A percentile compares a stretch with the other conserved stretches of the same genome.
phyloP scores from a whole-genome alignment of 2,797 vertebrate genomes.

The Pseudocheirus occidentalis region DNA sequence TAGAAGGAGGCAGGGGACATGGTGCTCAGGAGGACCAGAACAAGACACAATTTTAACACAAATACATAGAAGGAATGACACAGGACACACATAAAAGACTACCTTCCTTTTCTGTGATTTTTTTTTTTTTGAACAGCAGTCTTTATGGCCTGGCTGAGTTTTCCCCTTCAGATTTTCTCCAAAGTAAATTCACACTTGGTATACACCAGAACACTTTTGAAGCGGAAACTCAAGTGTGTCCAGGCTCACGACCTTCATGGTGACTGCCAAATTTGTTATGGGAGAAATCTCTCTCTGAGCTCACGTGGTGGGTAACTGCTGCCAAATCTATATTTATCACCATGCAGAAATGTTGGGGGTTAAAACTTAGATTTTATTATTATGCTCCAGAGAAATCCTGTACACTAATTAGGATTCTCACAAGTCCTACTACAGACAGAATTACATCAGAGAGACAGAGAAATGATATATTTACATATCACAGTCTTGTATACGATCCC shows the following conservation, averaged over 20 bases:
- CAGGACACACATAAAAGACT: background rate
- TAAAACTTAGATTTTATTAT: background rate
- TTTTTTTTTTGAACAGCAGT: background rate
- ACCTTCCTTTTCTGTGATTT: background rate
- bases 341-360: background rate
- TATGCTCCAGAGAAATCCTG: background rate
- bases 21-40: background rate
- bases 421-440: background rate
- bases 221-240: background rate
- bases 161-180: background rate
- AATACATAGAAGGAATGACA: background rate
- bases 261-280: background rate
- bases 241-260: background rate
- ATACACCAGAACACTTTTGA: background rate
- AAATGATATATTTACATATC: background rate
- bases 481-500: background rate
- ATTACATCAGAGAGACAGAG: background rate
- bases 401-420: background rate
- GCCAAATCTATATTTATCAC: background rate
- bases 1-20: background rate
- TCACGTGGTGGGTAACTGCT: background rate
- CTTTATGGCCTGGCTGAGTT: background rate
- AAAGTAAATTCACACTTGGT: background rate
- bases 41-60: background rate
- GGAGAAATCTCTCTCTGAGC: background rate